Evolutionary conservation across 2,113 vertebrate species (phyloP).

Genomic region (Caracal caracal): DNA sequence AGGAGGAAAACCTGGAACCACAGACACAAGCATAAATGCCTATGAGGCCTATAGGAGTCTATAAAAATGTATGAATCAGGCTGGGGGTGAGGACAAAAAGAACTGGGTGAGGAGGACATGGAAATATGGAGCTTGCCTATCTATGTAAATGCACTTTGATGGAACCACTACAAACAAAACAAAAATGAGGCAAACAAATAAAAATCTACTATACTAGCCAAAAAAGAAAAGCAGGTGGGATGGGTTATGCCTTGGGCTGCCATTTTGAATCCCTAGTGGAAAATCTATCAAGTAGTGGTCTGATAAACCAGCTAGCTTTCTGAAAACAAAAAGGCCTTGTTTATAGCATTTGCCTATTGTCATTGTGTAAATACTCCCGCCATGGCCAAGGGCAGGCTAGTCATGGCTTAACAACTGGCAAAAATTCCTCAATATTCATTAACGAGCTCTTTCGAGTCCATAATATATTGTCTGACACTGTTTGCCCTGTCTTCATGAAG

Average conservation of each 20-base stretch:
- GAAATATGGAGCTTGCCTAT: neutral
- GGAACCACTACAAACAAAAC: neutral
- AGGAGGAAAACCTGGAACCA: neutral
- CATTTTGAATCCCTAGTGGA: neutral
- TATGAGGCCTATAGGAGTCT: neutral
- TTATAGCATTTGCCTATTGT: neutral
- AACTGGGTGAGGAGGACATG: neutral
- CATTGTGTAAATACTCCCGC: neutral
- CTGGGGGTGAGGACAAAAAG: neutral
- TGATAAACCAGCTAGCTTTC: neutral
- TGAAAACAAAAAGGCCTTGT: neutral
- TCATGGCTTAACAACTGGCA: neutral
- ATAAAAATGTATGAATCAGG: too few species aligned
- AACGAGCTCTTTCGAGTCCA: neutral
- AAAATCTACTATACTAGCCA: neutral
- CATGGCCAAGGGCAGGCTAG: neutral
- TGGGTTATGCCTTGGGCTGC: too few species aligned
- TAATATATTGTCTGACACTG: neutral
- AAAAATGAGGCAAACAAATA: neutral
- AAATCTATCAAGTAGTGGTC: rapidly evolving
- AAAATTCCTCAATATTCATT: neutral
- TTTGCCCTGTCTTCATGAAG: neutral
- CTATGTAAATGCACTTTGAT: neutral
- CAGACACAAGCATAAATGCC: neutral
- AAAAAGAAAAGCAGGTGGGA: neutral